Evolutionary conservation across 2,888 invertebrate species (phyloP).

Genomic region (Xiphydria camelus): DNA sequence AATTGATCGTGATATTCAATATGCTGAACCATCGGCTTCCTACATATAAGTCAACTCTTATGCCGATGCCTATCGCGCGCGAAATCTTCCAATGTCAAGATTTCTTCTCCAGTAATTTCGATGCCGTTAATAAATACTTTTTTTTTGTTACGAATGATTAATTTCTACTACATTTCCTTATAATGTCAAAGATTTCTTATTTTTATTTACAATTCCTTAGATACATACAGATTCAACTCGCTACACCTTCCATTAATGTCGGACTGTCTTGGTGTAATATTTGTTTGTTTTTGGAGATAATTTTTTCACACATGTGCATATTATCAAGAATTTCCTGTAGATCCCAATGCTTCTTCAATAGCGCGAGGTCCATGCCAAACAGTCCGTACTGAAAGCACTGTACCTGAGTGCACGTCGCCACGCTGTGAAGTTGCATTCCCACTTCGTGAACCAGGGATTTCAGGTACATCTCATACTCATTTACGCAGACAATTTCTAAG

Average conservation of each 20-base stretch:
- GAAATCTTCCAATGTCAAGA: too few species aligned
- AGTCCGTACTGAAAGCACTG: conserved; percentile 83
- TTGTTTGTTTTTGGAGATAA: conserved; percentile 61
- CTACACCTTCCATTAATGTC: conserved; percentile 25
- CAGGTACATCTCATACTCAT: conserved; percentile 80
- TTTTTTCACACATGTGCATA: conserved; percentile 62
- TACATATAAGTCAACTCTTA: too few species aligned
- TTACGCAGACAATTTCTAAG: conserved; percentile 83
- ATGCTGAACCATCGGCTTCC: too few species aligned
- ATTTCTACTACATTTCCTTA: too few species aligned
- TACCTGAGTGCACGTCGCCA: conserved; percentile 79
- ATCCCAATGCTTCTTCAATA: conserved; percentile 83
- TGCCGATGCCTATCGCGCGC: too few species aligned
- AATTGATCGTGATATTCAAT: background rate
- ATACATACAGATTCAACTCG: too few species aligned
- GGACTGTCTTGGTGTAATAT: conserved; percentile 54
- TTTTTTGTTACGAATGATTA: too few species aligned
- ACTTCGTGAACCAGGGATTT: conserved; percentile 80
- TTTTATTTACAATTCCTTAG: too few species aligned
- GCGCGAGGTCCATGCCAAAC: conserved; percentile 74
- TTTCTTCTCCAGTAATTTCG: too few species aligned
- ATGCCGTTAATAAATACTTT: too few species aligned
- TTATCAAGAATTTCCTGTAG: conserved; percentile 70
- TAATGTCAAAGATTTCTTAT: too few species aligned
- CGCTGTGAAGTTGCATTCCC: conserved; percentile 76